Base-by-base conservation (phyloP, 1,140 invertebrate species). In the Diorhabda sublineata region DNA sequence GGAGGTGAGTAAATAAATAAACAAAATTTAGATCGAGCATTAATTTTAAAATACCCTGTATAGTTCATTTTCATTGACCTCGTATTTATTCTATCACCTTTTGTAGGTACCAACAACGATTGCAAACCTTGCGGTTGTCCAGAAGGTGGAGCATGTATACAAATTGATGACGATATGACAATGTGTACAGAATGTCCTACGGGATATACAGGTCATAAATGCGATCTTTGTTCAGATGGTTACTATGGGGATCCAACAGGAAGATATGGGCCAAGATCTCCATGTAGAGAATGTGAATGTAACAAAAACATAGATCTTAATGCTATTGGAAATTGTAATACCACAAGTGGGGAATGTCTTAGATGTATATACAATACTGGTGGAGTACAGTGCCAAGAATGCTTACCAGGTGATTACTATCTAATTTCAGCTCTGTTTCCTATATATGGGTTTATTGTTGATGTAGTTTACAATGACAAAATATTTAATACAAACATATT, bases 351-450 rank as follows among this genome's bases (percentile, higher is more conserved):
- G 58, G 91, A 97, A 80, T 99, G 98, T 85, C 81, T 97, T 0
- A 98, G 98, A 78, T 99, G 98, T 81, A 96, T 98, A 68, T 94
- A 98, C 80, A 98, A 98, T 76, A 98, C 97, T 3, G 95, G 89
- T 45, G 98, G 98, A 3, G 80, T 84, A 8, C 87, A 90, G 73
- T 95, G 97, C 80, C 96, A 98, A 71, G 89, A 91, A 77, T 99
- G 97, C 84, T 82, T 96, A 69, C 87, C 91, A 66, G 94, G 92
- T 90, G 79, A 80, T 77, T 52, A 26, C 26, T 26, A 26, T 26
- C 26, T 26, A 72, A 45, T 61, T n/a, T 11, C 4, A 11, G 57
- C 8, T 11, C 11, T 57, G 56, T 57, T 26, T 26, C 26, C 26
- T 26, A 26, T 26, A 26, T 26, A 26, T 26, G 26, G 26, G 26